Percentiles rank a stretch among this genome's conserved stretches.
These are phyloP conservation scores for Lacerta viridis DNA, from an alignment of 2,797 vertebrate genomes.

Conservation along the genomic window DNA sequence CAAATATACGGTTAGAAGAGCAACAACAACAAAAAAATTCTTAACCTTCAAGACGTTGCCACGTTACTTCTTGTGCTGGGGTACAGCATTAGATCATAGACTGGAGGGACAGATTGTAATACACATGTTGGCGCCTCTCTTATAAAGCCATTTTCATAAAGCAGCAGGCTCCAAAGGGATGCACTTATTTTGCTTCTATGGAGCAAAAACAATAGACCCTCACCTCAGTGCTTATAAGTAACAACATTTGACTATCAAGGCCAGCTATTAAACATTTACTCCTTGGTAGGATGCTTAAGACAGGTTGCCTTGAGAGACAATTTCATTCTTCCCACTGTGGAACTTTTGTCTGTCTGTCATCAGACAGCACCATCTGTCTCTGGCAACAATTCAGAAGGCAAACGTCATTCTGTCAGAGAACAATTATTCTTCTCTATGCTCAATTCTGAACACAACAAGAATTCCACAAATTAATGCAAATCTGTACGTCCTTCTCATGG, in stretches of 20 bases:
- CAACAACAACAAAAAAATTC: background rate
- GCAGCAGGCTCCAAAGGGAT: background rate
- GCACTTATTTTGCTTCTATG: background rate
- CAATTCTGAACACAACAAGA: slow-evolving; percentile 20
- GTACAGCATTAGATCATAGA: background rate
- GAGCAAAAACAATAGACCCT: background rate
- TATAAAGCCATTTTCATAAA: background rate
- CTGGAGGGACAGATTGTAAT: background rate
- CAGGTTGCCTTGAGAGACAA: background rate
- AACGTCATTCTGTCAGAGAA: background rate
- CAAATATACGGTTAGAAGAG: background rate
- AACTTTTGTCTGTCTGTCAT: slow-evolving; percentile 3
- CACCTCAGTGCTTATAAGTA: background rate
- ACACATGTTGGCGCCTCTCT: background rate
- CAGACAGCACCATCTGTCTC: slow-evolving; percentile 17
- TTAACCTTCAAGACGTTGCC: no score
- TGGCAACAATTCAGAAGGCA: background rate
- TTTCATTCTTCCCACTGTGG: background rate
- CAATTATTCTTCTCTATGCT: slow-evolving; percentile 7
- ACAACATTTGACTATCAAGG: background rate
- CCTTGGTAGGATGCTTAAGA: background rate
- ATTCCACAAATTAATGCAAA: background rate
- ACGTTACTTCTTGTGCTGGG: background rate
- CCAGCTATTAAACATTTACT: background rate
- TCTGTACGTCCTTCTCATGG: background rate